phyloP scores from a whole-genome alignment of 2,888 invertebrate species.

The Chalcosyrphus nemorum region DNA sequence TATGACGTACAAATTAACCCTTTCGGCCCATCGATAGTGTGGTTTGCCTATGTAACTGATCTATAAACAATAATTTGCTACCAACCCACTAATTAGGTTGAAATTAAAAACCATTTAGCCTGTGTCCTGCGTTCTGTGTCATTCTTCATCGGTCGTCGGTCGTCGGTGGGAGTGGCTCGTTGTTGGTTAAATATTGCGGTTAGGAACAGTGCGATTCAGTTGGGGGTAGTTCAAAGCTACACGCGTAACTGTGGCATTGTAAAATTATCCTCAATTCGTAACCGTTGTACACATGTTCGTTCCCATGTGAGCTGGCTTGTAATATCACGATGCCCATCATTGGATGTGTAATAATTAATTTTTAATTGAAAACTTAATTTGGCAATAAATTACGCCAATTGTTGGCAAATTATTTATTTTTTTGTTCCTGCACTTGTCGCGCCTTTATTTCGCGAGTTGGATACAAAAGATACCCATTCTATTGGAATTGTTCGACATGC shows the following conservation, averaged over 20 bases:
- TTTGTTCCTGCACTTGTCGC: conserved; percentile 8
- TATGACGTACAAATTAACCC: conserved; percentile 66
- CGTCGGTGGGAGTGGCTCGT: conserved; percentile 63
- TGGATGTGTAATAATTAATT: conserved; percentile 58
- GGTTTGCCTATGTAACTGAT: conserved; percentile 55
- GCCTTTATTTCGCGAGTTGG: not conserved
- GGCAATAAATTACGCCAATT: conserved; percentile 70
- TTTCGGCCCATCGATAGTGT: conserved; percentile 12
- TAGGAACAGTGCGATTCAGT: not conserved
- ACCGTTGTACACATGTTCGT: conserved; percentile 42
- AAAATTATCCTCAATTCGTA: conserved; percentile 17
- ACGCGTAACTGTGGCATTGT: not conserved
- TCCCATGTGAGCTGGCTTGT: conserved; percentile 35
- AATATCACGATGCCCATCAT: not conserved
- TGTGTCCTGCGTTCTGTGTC: conserved; percentile 44
- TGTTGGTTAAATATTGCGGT: conserved; percentile 71
- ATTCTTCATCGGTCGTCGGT: conserved; percentile 34
- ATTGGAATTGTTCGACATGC: conserved; percentile 42
- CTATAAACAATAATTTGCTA: conserved; percentile 71
- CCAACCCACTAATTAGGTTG: conserved; percentile 69
- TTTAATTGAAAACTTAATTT: conserved; percentile 70
- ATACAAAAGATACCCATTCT: conserved; percentile 1
- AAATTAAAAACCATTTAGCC: conserved; percentile 71
- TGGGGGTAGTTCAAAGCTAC: not conserved
- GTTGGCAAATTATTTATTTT: conserved; percentile 62